These are phyloP conservation scores for Platerodrilus igneus DNA, from an alignment of 2,888 invertebrate genomes.

Conservation along the genomic window DNA sequence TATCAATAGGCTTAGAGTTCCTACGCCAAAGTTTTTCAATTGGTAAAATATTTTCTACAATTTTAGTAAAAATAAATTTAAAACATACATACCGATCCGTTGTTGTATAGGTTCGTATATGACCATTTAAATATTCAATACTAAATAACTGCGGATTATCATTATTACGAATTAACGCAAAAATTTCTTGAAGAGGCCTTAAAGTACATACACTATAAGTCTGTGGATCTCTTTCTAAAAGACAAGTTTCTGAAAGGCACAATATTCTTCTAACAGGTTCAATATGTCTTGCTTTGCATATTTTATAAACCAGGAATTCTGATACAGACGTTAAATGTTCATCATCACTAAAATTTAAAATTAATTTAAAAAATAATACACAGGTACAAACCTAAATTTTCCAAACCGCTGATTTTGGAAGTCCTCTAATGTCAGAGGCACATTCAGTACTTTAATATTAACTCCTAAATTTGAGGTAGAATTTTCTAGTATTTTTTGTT, in stretches of 20 bases:
- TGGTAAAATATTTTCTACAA: too few relatives aligned
- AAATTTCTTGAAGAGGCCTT: slow-evolving; percentile 76
- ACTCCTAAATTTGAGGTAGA: slow-evolving; percentile 77
- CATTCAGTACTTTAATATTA: slow-evolving; percentile 74
- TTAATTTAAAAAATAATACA: slow-evolving; percentile 11
- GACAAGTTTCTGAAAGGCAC: slow-evolving; percentile 91
- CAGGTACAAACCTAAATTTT: slow-evolving; percentile 65
- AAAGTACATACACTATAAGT: slow-evolving; percentile 92
- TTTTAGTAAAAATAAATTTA: too few relatives aligned
- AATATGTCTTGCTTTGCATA: slow-evolving; percentile 70
- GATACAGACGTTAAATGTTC: slow-evolving; percentile 93
- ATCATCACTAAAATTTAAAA: slow-evolving; percentile 75
- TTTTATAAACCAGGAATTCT: slow-evolving; percentile 95
- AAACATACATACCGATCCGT: slow-evolving; percentile 77
- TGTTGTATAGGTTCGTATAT: slow-evolving; percentile 81
- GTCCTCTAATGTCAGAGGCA: slow-evolving; percentile 76
- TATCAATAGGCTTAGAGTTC: too few relatives aligned
- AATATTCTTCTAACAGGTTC: slow-evolving; percentile 85
- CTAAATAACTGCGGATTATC: slow-evolving; percentile 90
- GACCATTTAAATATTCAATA: slow-evolving; percentile 91
- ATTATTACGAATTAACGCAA: slow-evolving; percentile 84
- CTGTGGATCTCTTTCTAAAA: slow-evolving; percentile 94
- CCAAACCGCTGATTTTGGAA: slow-evolving; percentile 87
- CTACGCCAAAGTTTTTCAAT: too few relatives aligned
- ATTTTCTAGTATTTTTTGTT: slow-evolving; percentile 79